Evolutionary conservation across 2,888 invertebrate species (phyloP).

Genomic region (Scelioninae gen. 2): DNA sequence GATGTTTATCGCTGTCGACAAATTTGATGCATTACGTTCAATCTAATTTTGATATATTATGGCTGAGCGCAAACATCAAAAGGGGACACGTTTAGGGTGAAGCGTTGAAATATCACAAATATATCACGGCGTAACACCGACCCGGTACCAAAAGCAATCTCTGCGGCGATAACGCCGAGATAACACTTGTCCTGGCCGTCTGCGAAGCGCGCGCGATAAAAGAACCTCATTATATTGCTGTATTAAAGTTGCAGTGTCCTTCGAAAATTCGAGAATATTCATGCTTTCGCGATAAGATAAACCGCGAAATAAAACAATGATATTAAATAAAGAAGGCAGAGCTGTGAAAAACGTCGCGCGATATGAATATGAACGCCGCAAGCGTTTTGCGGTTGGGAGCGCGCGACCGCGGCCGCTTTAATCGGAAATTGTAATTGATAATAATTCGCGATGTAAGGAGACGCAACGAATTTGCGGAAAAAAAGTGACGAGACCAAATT

Average conservation of each 20-base stretch:
- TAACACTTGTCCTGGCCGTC: slow-evolving; percentile 58
- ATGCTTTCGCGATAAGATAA: slow-evolving; percentile 59
- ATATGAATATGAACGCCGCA: slow-evolving; percentile 42
- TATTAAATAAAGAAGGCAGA: slow-evolving; percentile 48
- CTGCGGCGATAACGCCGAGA: slow-evolving; percentile 57
- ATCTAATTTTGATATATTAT: slow-evolving; percentile 51
- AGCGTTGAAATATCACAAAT: slow-evolving; percentile 46
- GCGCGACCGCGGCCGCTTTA: not conserved
- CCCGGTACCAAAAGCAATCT: slow-evolving; percentile 55
- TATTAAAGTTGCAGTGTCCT: slow-evolving; percentile 60
- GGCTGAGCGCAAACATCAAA: slow-evolving; percentile 20
- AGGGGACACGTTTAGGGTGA: slow-evolving; percentile 37
- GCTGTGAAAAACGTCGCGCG: slow-evolving; percentile 48
- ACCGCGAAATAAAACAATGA: slow-evolving; percentile 53
- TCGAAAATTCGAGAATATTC: slow-evolving; percentile 59
- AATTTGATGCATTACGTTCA: slow-evolving; percentile 46
- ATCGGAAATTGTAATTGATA: not conserved
- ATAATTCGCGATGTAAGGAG: not conserved
- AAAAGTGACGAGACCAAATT: no score
- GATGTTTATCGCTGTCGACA: slow-evolving; percentile 18
- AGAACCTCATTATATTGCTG: slow-evolving; percentile 59
- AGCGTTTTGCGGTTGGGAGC: slow-evolving; percentile 5
- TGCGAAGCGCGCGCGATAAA: slow-evolving; percentile 58
- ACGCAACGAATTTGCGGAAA: no score
- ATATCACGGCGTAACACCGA: slow-evolving; percentile 42